Evolutionary conservation across 1,140 invertebrate species (phyloP).

Genomic region (Olivierus martensii): DNA sequence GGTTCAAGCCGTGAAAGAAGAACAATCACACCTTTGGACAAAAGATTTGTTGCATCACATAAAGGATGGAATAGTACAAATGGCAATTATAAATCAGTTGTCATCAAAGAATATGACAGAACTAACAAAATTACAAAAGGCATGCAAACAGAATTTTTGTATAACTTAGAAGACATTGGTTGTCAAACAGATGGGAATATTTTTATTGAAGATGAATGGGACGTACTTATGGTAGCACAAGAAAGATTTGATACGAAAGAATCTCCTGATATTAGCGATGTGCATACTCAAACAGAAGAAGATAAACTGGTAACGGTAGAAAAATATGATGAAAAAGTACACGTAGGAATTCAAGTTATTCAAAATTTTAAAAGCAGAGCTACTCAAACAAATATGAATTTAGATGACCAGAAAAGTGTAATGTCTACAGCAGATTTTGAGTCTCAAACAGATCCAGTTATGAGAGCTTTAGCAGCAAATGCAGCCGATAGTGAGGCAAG

Average conservation of each 20-base stretch:
- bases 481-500: slow-evolving; percentile 19
- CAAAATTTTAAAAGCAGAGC: neutral
- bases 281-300: neutral
- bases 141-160: neutral
- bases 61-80: neutral
- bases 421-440: slow-evolving; percentile 18
- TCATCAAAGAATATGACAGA: neutral
- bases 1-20: neutral
- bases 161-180: neutral
- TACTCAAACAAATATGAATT: neutral
- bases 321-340: neutral
- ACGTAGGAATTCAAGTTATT: neutral
- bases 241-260: neutral
- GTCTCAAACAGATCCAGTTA: slow-evolving; percentile 21
- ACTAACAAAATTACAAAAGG: neutral
- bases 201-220: neutral
- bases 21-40: neutral
- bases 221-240: neutral
- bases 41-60: neutral
- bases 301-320: neutral
- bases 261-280: neutral
- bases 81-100: too few relatives aligned
- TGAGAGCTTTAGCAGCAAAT: slow-evolving; percentile 20
- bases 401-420: neutral
- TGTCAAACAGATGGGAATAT: too few relatives aligned